phyloP scores from a whole-genome alignment of 2,113 vertebrate species.

The Rhodinocichla rosea region DNA sequence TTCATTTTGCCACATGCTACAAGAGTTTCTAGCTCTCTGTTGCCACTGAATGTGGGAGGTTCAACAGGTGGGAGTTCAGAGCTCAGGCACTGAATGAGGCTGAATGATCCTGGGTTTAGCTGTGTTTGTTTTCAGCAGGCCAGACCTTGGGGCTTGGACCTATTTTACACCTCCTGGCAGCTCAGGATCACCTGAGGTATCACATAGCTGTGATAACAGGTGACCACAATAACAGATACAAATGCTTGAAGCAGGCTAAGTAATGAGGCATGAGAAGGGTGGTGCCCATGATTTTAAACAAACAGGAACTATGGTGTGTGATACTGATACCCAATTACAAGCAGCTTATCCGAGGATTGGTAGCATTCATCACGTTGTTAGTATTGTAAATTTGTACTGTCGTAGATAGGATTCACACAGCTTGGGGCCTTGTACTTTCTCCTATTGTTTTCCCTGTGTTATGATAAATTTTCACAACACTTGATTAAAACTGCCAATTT shows the following conservation, averaged over 20 bases:
- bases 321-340: constrained; percentile 59
- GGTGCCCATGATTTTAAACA: constrained; percentile 35
- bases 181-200: neutral
- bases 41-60: neutral
- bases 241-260: neutral
- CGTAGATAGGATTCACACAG: constrained; percentile 64
- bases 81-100: neutral
- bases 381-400: constrained; percentile 69
- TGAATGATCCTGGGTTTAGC: neutral
- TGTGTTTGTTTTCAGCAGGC: neutral
- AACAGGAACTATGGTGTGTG: constrained; percentile 24
- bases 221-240: neutral
- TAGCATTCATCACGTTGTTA: constrained; percentile 67
- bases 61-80: neutral
- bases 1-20: neutral
- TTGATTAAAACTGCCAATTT: constrained; percentile 82
- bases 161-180: neutral
- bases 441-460: constrained; percentile 75
- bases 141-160: neutral
- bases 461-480: constrained; percentile 79
- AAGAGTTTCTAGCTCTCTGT: neutral
- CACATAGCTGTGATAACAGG: neutral
- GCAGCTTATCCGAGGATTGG: constrained; percentile 38
- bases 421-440: constrained; percentile 65
- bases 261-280: neutral